phyloP scores from a whole-genome alignment of 2,797 vertebrate species.

The Clarias laeviceps region DNA sequence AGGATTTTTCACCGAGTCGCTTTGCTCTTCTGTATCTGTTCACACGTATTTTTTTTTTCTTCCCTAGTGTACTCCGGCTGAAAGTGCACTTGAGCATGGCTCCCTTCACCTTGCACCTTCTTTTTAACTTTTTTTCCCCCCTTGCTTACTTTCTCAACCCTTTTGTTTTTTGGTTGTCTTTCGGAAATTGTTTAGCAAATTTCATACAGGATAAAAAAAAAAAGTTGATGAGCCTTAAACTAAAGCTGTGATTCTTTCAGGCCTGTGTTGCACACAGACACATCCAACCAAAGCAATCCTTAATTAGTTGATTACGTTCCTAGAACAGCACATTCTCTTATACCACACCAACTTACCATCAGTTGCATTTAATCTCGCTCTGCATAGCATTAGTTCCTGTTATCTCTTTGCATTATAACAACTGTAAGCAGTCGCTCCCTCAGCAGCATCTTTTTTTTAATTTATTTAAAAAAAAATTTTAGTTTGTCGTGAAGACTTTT shows the following conservation, averaged over 20 bases:
- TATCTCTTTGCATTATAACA: too few species aligned
- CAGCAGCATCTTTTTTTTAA: too few species aligned
- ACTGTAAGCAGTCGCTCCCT: too few species aligned
- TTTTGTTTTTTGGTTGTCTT: neutral
- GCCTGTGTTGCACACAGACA: neutral
- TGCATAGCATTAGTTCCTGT: too few species aligned
- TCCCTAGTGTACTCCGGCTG: slow-evolving; percentile 42
- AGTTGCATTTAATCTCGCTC: too few species aligned
- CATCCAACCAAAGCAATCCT: neutral
- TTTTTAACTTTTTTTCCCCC: accelerated
- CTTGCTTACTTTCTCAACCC: neutral
- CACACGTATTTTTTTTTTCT: slow-evolving; percentile 43
- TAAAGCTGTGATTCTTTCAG: neutral
- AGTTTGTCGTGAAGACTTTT: neutral
- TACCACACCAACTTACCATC: neutral
- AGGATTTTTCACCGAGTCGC: slow-evolving; percentile 56
- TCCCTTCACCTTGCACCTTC: neutral
- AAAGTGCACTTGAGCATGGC: slow-evolving; percentile 29
- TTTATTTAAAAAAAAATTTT: too few species aligned
- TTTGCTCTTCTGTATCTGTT: slow-evolving; percentile 42
- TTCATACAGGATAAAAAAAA: neutral
- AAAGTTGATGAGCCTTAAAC: neutral
- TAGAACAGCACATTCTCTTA: neutral
- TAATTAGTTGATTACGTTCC: neutral
- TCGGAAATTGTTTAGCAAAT: neutral